phyloP scores from a whole-genome alignment of 2,113 vertebrate genomes.

The Prunella fulvescens region DNA sequence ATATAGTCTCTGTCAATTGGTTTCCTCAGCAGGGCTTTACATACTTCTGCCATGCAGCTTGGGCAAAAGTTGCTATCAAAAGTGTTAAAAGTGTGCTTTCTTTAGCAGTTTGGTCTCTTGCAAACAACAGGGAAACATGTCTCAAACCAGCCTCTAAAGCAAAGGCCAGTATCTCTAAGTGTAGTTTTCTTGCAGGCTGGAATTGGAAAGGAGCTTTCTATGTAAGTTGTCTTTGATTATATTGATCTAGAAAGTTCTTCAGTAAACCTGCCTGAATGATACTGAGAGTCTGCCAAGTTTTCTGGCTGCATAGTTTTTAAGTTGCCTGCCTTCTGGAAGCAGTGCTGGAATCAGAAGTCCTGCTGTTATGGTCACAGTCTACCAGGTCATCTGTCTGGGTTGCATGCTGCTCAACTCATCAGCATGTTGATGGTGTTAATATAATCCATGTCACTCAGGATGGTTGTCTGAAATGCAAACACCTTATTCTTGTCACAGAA shows the following conservation, averaged over 20 bases:
- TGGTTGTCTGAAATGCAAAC: neutral
- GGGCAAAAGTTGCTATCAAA: neutral
- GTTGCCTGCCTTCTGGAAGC: neutral
- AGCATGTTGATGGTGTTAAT: neutral
- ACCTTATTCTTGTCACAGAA: neutral
- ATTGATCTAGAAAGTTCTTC: slow-evolving; percentile 27
- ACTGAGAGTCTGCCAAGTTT: neutral
- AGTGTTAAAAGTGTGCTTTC: neutral
- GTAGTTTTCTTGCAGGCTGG: neutral
- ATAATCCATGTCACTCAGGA: neutral
- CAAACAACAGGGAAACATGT: neutral
- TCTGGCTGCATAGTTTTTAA: neutral
- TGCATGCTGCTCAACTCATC: neutral
- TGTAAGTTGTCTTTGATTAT: neutral
- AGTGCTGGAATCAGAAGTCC: neutral
- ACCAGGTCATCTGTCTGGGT: neutral
- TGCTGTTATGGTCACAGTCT: neutral
- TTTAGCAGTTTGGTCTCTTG: neutral
- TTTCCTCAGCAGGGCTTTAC: neutral
- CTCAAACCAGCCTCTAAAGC: neutral
- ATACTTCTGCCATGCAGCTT: neutral
- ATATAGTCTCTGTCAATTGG: neutral
- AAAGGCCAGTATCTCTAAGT: neutral
- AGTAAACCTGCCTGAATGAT: neutral
- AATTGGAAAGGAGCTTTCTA: neutral